phyloP scores from a whole-genome alignment of 1,140 invertebrate genomes.

The Solenopsis fugax region DNA sequence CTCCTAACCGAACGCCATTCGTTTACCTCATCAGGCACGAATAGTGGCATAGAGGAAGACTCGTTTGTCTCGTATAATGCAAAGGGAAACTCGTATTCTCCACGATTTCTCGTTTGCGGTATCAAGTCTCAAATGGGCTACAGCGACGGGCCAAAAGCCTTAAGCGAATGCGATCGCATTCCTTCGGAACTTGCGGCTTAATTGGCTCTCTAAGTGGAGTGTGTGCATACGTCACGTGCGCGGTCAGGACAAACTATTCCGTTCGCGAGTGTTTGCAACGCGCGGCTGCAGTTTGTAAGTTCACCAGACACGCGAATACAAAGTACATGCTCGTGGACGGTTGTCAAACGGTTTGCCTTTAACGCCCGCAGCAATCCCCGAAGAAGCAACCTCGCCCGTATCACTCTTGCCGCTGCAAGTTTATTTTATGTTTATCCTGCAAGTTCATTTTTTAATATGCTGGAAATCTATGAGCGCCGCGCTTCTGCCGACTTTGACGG shows the following conservation, averaged over 20 bases:
- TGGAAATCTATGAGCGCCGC: constrained; percentile 17
- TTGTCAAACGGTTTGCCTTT: constrained; percentile 42
- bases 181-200: constrained; percentile 25
- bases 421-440: constrained; percentile 39
- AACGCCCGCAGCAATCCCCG: constrained; percentile 12
- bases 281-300: constrained; percentile 33
- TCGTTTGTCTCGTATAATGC: constrained; percentile 2
- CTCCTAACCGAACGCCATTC: neutral
- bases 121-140: constrained; percentile 11
- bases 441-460: constrained; percentile 49
- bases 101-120: neutral
- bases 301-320: constrained; percentile 30
- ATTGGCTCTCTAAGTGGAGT: constrained; percentile 44
- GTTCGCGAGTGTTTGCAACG: constrained; percentile 30
- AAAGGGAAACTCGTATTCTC: neutral
- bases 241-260: constrained; percentile 41
- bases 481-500: neutral
- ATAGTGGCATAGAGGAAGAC: neutral
- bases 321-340: neutral
- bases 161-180: constrained; percentile 18
- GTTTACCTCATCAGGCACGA: neutral
- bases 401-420: constrained; percentile 11
- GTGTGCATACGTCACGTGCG: constrained; percentile 35
- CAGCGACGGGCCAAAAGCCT: neutral
- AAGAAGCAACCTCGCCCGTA: neutral